Conservation (phyloP, 1,140 invertebrate genomes). For the Aphidius gifuensis region DNA sequence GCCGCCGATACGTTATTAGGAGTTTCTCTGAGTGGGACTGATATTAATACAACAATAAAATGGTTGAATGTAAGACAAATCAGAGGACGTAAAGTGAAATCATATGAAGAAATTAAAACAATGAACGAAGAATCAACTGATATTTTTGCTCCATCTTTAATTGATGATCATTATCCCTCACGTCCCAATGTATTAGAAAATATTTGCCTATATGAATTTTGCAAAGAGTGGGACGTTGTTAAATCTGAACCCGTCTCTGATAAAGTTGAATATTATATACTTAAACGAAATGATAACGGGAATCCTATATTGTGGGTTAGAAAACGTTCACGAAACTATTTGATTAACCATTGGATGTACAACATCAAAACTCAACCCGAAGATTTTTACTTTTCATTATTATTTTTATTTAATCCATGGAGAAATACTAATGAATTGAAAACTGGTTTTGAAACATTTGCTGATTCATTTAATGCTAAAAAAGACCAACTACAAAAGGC, state of each 20-base stretch:
- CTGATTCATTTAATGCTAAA: constrained; percentile 25
- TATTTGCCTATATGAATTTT: constrained; percentile 10
- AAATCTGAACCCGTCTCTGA: constrained; percentile 24
- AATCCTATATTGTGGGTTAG: constrained; percentile 22
- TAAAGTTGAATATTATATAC: constrained; percentile 21
- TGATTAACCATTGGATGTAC: constrained; percentile 35
- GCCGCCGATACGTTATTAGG: constrained; percentile 29
- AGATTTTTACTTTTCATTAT: constrained; percentile 32
- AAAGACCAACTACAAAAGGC: constrained; percentile 23
- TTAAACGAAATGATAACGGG: not conserved
- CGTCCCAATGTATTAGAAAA: constrained; percentile 10
- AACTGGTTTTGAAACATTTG: not conserved
- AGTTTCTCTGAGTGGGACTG: constrained; percentile 28
- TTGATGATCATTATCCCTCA: constrained; percentile 21
- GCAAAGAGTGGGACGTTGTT: constrained; percentile 19
- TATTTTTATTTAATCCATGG: constrained; percentile 14
- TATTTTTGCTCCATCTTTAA: constrained; percentile 26
- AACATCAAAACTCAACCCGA: constrained; percentile 31
- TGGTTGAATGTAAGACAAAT: constrained; percentile 32
- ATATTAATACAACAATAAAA: constrained; percentile 30
- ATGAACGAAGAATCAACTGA: constrained; percentile 25
- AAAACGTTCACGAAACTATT: constrained; percentile 28
- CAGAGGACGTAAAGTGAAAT: constrained; percentile 27
- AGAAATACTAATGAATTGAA: constrained; percentile 10
- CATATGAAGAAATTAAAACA: constrained; percentile 23